Percentiles rank a stretch among this genome's conserved stretches.
Conservation (phyloP, 2,113 vertebrate species). For the Malurus melanocephalus region DNA sequence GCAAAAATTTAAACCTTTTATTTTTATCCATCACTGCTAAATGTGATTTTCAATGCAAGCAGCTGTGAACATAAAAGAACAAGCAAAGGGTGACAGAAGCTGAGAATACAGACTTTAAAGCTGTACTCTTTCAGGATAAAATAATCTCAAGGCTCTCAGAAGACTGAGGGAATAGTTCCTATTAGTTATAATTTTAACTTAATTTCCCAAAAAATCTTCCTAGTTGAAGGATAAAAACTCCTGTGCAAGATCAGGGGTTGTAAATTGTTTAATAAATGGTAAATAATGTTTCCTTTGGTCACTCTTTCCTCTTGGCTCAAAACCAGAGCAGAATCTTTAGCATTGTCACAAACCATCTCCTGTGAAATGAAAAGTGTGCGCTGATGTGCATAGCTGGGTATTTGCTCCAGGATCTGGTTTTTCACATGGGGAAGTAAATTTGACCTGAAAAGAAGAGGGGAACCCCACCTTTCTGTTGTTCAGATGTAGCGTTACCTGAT, state of each 20-base stretch:
- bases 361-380: accelerated
- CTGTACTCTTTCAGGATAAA: background rate
- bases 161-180: background rate
- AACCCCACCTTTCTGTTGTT: background rate
- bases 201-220: background rate
- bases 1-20: background rate
- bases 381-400: background rate
- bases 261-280: background rate
- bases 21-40: background rate
- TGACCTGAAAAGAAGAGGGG: background rate
- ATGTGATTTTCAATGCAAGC: background rate
- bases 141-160: background rate
- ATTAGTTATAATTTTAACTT: background rate
- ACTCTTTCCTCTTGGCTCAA: background rate
- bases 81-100: background rate
- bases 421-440: background rate
- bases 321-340: background rate
- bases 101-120: background rate
- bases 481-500: background rate
- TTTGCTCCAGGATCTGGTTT: background rate
- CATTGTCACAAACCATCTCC: background rate
- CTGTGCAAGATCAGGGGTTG: background rate
- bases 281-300: background rate
- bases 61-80: background rate
- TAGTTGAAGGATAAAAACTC: background rate